Evolutionary conservation across 1,140 invertebrate species (phyloP).

Genomic region (Drosophila equinoxialis): DNA sequence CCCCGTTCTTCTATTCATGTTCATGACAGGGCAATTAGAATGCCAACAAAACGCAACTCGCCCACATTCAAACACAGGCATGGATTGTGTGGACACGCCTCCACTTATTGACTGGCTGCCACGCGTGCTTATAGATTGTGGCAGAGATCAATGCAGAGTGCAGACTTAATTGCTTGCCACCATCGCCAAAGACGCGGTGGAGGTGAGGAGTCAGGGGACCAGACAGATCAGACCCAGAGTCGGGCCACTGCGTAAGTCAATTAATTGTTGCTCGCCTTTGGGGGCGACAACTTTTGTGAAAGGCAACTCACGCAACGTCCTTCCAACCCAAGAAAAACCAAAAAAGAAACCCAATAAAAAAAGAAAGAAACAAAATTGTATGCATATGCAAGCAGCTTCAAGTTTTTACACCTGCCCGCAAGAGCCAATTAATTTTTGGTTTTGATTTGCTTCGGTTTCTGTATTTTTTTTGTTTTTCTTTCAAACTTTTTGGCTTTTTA

Average conservation of each 20-base stretch:
- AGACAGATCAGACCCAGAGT: constrained; percentile 49
- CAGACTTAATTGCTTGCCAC: constrained; percentile 56
- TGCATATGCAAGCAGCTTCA: constrained; percentile 61
- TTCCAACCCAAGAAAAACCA: constrained; percentile 46
- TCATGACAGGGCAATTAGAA: constrained; percentile 67
- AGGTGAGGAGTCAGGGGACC: neutral
- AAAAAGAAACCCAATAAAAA: constrained; percentile 14
- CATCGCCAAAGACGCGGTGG: neutral
- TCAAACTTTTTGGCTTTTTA: constrained; percentile 40
- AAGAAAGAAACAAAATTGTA: constrained; percentile 39
- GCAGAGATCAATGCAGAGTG: constrained; percentile 32
- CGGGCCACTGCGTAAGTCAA: constrained; percentile 66
- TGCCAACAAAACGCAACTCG: constrained; percentile 55
- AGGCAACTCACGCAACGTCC: constrained; percentile 66
- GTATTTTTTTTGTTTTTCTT: neutral
- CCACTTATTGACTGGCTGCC: constrained; percentile 34
- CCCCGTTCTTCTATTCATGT: neutral
- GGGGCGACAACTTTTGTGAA: constrained; percentile 73
- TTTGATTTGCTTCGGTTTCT: constrained; percentile 26
- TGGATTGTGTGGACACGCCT: constrained; percentile 25
- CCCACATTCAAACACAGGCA: constrained; percentile 41
- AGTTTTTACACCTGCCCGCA: constrained; percentile 70
- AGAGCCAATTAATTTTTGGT: constrained; percentile 69
- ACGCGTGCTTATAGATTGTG: constrained; percentile 38
- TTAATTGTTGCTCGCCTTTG: constrained; percentile 78